Conservation (phyloP, 2,888 invertebrate genomes). For the Caprella mutica region DNA sequence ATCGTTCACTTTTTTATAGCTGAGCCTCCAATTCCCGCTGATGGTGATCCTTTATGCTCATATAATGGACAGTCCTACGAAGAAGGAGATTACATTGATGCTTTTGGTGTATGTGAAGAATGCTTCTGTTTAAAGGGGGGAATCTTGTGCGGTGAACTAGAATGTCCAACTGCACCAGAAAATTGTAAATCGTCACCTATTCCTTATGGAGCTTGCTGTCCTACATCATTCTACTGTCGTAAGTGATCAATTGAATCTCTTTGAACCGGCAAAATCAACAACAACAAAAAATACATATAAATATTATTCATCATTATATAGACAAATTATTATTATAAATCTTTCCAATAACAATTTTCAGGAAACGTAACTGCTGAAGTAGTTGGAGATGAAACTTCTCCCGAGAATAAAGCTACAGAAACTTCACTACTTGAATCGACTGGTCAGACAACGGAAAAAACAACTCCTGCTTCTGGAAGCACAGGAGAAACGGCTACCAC, state of each 20-base stretch:
- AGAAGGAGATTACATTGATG: slow-evolving; percentile 22
- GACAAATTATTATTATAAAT: too few relatives aligned
- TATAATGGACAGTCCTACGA: slow-evolving; percentile 13
- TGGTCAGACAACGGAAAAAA: too few relatives aligned
- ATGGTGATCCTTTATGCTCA: slow-evolving; percentile 2
- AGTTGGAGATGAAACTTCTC: too few relatives aligned
- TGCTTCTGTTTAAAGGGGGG: slow-evolving; percentile 25
- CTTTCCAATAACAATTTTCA: too few relatives aligned
- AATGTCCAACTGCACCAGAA: slow-evolving; percentile 14
- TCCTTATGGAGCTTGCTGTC: slow-evolving; percentile 20
- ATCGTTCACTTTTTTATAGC: background rate
- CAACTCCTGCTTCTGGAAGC: too few relatives aligned
- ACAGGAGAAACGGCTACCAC: too few relatives aligned
- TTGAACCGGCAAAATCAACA: too few relatives aligned
- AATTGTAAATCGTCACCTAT: slow-evolving; percentile 19
- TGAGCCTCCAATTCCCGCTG: slow-evolving; percentile 11
- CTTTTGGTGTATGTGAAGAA: slow-evolving; percentile 16
- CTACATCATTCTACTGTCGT: slow-evolving; percentile 31
- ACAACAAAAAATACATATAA: too few relatives aligned
- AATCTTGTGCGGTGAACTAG: slow-evolving; percentile 24
- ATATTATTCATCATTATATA: too few relatives aligned
- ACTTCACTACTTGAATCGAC: too few relatives aligned
- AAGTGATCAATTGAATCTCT: slow-evolving; percentile 3
- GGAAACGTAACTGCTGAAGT: too few relatives aligned
- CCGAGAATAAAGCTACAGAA: too few relatives aligned